Evolutionary conservation across 1,140 invertebrate species (phyloP), one percentile per base, ranked within the genome.

Genomic region (Antheraea pernyi): DNA sequence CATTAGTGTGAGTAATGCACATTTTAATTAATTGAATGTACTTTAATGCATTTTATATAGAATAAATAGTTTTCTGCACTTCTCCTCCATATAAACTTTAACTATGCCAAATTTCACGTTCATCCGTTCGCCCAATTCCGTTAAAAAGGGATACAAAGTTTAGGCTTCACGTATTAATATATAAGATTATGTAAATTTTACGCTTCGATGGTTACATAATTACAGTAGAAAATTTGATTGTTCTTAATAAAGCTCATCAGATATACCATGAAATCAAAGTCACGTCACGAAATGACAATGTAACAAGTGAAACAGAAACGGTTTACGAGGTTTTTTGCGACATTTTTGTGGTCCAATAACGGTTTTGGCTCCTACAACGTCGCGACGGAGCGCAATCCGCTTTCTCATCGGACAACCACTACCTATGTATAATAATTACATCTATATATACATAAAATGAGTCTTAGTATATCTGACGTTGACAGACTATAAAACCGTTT

Each of bases 271-370:
- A 88, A 88, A 85, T 86, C 81, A 80, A 84, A 84, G 83, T 87
- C 86, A 85, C 83, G 84, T 85, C 79, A 84, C 78, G 70, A 85
- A 84, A 85, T 86, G 80, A 86, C 78, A 81, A 82, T 89, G 85
- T 83, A 81, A 80, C 80, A 88, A 87, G 85, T 91, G 84, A 88
- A 89, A 89, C 80, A 87, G 86, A 86, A 89, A 89, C 83, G 84
- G 83, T 86, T 89, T 80, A 78, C 77, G 79, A 67, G 73, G 76
- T 89, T 89, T 90, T 88, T 84, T 80, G 83, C 79, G 78, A 81
- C 76, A 84, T 83, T 86, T 83, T 85, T 84, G 81, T 84, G 78
- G 78, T 82, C 77, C 74, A 71, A 71, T 86, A 90, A 88, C 88
- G 85, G 85, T 88, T 80, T 81, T 74, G 66, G 68, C 73, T 78